Conservation (phyloP, 2,797 vertebrate genomes). For the Cetoscarus ocellatus region DNA sequence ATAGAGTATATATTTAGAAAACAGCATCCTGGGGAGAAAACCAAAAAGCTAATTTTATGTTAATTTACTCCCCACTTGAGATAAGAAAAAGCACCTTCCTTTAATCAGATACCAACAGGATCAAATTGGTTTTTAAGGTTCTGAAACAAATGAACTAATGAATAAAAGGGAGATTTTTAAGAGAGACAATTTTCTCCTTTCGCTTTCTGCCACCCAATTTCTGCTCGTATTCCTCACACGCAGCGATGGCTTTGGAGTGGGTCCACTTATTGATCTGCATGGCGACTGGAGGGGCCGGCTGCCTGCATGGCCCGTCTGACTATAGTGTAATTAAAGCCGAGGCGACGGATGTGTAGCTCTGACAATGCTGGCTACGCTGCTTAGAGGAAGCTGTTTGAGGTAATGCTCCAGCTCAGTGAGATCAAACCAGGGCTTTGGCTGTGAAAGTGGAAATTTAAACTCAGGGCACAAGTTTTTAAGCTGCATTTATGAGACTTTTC, state of each 20-base stretch:
- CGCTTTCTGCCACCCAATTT: slow-evolving; percentile 4
- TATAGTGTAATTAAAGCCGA: slow-evolving; percentile 75
- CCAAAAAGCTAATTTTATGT: slow-evolving; percentile 6
- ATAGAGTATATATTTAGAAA: slow-evolving; percentile 19
- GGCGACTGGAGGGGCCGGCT: slow-evolving; percentile 48
- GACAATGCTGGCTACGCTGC: slow-evolving; percentile 27
- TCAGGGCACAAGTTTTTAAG: slow-evolving; percentile 32
- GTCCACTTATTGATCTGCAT: slow-evolving; percentile 70
- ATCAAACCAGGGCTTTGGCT: slow-evolving; percentile 33
- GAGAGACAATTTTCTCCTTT: slow-evolving; percentile 15
- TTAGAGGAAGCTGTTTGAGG: slow-evolving; percentile 39
- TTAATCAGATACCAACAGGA: slow-evolving; percentile 9
- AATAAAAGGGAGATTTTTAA: slow-evolving; percentile 1
- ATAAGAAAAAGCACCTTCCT: background rate
- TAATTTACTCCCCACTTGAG: slow-evolving; percentile 9
- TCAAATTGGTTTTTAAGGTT: slow-evolving; percentile 23
- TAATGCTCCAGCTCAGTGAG: slow-evolving; percentile 32
- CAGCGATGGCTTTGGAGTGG: slow-evolving; percentile 51
- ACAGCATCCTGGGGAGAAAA: background rate
- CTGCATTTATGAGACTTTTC: slow-evolving; percentile 7
- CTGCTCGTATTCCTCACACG: slow-evolving; percentile 43
- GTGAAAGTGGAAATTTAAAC: background rate
- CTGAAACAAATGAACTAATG: slow-evolving; percentile 25
- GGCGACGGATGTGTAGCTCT: slow-evolving; percentile 46
- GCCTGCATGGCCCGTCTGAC: slow-evolving; percentile 59